A percentile compares a stretch with the other conserved stretches of the same genome.
Conservation (phyloP, 2,888 invertebrate genomes). For the Ichneumoninae sp. region DNA sequence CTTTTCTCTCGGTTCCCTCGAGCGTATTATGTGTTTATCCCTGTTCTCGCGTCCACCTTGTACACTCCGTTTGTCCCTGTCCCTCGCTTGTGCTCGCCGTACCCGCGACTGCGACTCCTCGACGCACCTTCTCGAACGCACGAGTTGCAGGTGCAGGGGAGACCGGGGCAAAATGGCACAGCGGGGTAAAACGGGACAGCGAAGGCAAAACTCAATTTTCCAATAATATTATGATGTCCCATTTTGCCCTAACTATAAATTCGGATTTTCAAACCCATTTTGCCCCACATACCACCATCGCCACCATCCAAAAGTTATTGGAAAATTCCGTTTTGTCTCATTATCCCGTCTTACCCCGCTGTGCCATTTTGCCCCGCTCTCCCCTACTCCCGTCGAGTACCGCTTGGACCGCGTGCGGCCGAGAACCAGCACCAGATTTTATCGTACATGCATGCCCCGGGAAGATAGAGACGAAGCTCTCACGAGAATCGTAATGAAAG, state of each 20-base stretch:
- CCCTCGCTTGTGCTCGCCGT: constrained; percentile 3
- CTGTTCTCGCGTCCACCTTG: constrained; percentile 71
- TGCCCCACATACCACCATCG: too few species aligned
- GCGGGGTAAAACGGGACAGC: too few species aligned
- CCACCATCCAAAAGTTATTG: too few species aligned
- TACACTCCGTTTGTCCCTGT: constrained; percentile 14
- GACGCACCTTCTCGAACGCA: constrained; percentile 28
- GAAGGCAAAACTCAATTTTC: too few species aligned
- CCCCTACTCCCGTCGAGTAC: too few species aligned
- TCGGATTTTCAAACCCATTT: too few species aligned
- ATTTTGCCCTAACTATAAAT: too few species aligned
- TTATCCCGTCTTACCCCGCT: too few species aligned
- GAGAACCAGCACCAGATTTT: background rate
- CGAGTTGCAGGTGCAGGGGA: constrained; percentile 11
- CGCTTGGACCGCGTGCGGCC: background rate
- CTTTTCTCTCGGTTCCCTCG: constrained; percentile 70
- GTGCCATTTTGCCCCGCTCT: too few species aligned
- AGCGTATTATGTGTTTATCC: constrained; percentile 81
- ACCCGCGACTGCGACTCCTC: constrained; percentile 8
- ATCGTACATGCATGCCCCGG: constrained; percentile 42
- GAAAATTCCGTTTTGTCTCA: too few species aligned
- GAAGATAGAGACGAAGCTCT: constrained; percentile 31
- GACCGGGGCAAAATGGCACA: too few species aligned
- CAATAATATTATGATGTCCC: too few species aligned
- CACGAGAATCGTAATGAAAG: constrained; percentile 38